Percentiles rank a stretch among this genome's conserved stretches.
Evolutionary conservation across 2,113 vertebrate species (phyloP).

Genomic region (Sander vitreus): DNA sequence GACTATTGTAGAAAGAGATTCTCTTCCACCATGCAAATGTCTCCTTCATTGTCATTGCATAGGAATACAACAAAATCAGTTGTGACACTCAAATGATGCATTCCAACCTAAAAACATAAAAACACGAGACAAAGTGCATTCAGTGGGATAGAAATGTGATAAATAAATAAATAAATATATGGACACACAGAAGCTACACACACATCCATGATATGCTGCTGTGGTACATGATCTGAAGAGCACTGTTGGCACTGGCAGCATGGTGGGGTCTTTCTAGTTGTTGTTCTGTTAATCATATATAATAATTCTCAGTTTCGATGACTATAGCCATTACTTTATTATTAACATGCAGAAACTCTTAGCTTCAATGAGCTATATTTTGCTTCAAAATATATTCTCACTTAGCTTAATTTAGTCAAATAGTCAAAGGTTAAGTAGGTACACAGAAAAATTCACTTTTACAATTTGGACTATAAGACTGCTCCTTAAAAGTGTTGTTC

Average conservation of each 20-base stretch:
- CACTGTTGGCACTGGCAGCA: conserved; percentile 5
- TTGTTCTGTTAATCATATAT: conserved; percentile 30
- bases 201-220: neutral
- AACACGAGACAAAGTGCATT: too few species aligned
- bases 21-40: conserved; percentile 7
- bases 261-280: conserved; percentile 7
- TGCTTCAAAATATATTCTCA: neutral
- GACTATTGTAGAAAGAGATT: conserved; percentile 16
- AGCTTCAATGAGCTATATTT: neutral
- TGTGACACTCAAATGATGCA: too few species aligned
- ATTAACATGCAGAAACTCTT: neutral
- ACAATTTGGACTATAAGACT: neutral
- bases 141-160: too few species aligned
- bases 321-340: neutral
- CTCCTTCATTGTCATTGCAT: neutral
- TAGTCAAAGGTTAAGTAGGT: neutral
- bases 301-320: neutral
- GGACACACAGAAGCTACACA: neutral
- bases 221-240: neutral
- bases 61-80: too few species aligned
- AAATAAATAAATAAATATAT: neutral
- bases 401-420: neutral
- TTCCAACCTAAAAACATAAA: too few species aligned
- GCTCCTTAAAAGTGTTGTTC: too few species aligned
- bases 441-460: neutral